Conservation (phyloP, 2,888 invertebrate species). For the Cyaniris semiargus region DNA sequence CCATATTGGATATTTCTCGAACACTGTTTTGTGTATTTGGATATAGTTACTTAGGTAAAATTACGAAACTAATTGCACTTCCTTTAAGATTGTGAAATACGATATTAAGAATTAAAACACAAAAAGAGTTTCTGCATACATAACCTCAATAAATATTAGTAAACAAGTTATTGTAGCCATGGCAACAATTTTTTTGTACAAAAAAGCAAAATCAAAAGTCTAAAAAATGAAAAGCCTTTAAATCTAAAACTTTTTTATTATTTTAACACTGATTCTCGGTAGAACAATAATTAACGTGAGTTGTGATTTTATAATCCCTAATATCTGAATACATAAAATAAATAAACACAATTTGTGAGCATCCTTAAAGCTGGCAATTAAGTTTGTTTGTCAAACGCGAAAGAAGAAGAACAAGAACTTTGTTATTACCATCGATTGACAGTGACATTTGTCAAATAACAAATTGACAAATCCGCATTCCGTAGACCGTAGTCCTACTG, state of each 20-base stretch:
- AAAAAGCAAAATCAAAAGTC: background rate
- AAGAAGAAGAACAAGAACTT: too few relatives aligned
- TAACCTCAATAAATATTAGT: constrained; percentile 48
- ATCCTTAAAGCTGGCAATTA: too few relatives aligned
- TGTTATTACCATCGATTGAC: background rate
- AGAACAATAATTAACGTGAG: too few relatives aligned
- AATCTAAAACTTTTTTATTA: too few relatives aligned
- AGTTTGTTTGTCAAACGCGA: too few relatives aligned
- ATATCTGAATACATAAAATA: too few relatives aligned
- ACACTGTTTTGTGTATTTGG: background rate
- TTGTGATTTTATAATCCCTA: too few relatives aligned
- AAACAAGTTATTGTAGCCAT: constrained; percentile 57
- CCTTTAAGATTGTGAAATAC: background rate
- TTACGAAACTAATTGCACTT: background rate
- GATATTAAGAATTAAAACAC: background rate
- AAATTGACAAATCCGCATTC: too few relatives aligned
- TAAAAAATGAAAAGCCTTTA: background rate
- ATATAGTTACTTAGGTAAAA: background rate
- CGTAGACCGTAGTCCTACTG: too few relatives aligned
- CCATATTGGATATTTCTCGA: constrained; percentile 49
- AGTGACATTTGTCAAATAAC: background rate
- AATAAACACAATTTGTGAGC: too few relatives aligned
- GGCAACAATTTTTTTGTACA: constrained; percentile 45
- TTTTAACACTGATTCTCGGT: too few relatives aligned
- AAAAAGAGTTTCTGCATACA: background rate